Evolutionary conservation across 2,113 vertebrate species (phyloP), one percentile per base, ranked within the genome.

Genomic region (Antechinus flavipes): DNA sequence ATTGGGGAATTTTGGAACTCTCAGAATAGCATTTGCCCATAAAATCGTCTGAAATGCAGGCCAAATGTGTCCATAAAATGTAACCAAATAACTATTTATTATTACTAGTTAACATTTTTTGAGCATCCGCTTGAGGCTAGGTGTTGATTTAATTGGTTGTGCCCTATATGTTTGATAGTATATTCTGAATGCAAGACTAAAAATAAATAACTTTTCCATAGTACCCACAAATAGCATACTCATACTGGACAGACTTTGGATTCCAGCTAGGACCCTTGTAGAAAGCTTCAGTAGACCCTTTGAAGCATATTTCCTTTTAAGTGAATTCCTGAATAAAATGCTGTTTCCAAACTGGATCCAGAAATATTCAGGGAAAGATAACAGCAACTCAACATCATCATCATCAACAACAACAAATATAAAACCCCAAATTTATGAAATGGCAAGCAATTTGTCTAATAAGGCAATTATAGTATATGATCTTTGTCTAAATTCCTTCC

Each of bases 21-120:
- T 96, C 22, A 23, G 68, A 96, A 97, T 92, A 97, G 95, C 96
- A 61, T 92, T 96, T 93, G 96, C 93, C 94, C 93, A 30, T 97
- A 94, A 96, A 95, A 95, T 92, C 76, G 96, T 93, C 96, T 91
- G 92, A 96, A 93, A 96, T 53, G 52, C 93, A 90, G 93, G 93
- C 95, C 95, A 97, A 96, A 91, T 94, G 96, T 91, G 68, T 95
- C 93, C 9, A 50, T 47, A 94, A 94, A 97, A 68, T 58, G 94
- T 35, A 96, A 92, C 96, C 92, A 84, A 92, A 91, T 84, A 54
- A 68, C 93, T 89, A 42, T 53, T 92, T 68, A 94, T 49, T 90
- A 92, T 95, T 92, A 54, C 55, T 93, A 92, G 76, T 90, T 90
- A 61, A 42, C 0, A 19, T 30, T 30, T 94, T 92, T 46, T 0